Base-by-base conservation (phyloP, 1,140 invertebrate genomes). In the Philotrypesis tridentata region DNA sequence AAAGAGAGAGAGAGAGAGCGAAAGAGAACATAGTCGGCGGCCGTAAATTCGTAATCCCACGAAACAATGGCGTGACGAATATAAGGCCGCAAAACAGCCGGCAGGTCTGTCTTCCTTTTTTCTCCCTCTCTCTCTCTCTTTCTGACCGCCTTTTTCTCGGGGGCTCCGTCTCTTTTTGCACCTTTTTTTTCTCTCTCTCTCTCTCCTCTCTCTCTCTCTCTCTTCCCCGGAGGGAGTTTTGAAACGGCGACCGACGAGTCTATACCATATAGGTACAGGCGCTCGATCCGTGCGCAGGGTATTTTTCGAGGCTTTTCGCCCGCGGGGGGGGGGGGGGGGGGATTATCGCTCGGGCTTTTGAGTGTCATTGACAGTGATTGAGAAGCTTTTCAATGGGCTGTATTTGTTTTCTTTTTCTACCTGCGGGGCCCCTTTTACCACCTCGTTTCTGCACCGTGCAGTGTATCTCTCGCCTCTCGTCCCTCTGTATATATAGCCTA, bases 1-100 rank as follows among this genome's bases (percentile, higher is more conserved):
- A n/a, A n/a, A n/a, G n/a, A n/a, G n/a, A n/a, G n/a, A 14, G 71
- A 43, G 23, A 55, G 25, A 27, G 23, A 48, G 8, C 25, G 40
- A 55, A 27, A 12, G 43, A 12, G 43, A 68, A 33, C 21, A 71
- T 12, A 21, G 23, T 40, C 21, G 27, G 48, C 11, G 55, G 29
- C 73, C 55, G 37, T 75, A 63, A 75, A 75, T 75, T 79, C 65
- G 27, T 70, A 70, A 79, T 70, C 37, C 65, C 76, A 79, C 40
- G 65, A 79, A 79, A 79, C 76, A 79, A 79, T 79, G 65, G 76
- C 76, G 65, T 79, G 76, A 79, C 65, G 65, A 70, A 79, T 79
- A 67, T 29, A 65, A 77, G 61, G 61, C 74, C 33, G 33, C 61
- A 77, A 77, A 77, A 77, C 74, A 67, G 74, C 37, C 61, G 33